phyloP scores from a whole-genome alignment of 1,140 invertebrate genomes.

The Drosophila asahinai region DNA sequence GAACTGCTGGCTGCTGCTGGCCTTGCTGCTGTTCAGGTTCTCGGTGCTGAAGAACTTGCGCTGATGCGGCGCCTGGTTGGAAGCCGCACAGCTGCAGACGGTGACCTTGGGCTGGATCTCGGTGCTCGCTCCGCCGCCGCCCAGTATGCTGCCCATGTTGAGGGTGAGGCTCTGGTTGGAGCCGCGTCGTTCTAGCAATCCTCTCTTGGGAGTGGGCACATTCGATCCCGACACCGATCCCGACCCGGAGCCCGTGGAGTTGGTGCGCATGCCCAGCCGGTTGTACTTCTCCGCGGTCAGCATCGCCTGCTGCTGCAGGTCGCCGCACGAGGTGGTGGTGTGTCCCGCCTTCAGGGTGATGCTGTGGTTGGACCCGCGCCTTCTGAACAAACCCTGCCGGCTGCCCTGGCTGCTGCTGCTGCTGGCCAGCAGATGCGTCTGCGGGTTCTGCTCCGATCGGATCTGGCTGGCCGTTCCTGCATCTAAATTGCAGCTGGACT shows the following conservation, averaged over 20 bases:
- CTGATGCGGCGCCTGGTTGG: constrained; percentile 84
- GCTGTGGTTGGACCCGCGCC: constrained; percentile 95
- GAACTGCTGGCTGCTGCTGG: constrained; percentile 38
- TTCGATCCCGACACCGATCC: constrained; percentile 53
- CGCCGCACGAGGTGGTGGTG: constrained; percentile 80
- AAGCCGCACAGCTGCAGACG: constrained; percentile 64
- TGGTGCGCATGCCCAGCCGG: constrained; percentile 47
- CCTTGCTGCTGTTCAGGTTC: constrained; percentile 72
- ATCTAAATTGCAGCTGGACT: constrained; percentile 79
- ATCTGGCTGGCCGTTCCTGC: constrained; percentile 16
- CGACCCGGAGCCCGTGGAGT: constrained; percentile 53
- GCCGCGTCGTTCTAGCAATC: constrained; percentile 91
- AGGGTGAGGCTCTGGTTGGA: constrained; percentile 95
- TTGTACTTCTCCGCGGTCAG: constrained; percentile 52
- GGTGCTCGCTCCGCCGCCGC: constrained; percentile 15
- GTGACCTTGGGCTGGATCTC: constrained; percentile 61
- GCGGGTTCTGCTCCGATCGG: constrained; percentile 24
- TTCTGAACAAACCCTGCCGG: constrained; percentile 90
- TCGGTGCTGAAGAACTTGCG: constrained; percentile 84
- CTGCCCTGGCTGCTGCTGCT: constrained; percentile 60
- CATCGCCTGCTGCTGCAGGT: constrained; percentile 68
- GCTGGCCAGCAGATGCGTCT: constrained; percentile 22
- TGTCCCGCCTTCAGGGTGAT: constrained; percentile 87
- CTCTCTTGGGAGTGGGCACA: constrained; percentile 86
- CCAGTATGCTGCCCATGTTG: constrained; percentile 85